Base-by-base conservation (phyloP, 2,113 vertebrate genomes). In the Chascanopsetta lugubris region DNA sequence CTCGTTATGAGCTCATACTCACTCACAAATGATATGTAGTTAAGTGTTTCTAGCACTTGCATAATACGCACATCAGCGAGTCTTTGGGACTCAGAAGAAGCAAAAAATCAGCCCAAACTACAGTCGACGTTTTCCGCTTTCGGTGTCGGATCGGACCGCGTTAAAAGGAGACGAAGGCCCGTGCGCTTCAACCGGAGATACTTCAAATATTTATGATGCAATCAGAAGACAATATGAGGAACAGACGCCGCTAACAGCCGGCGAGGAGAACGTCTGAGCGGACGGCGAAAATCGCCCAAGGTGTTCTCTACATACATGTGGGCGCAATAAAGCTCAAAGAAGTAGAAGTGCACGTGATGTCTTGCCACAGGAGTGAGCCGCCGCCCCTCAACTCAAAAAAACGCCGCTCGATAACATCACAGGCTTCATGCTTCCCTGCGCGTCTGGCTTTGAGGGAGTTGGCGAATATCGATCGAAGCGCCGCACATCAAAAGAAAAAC, bases 201-300 rank as follows among this genome's bases (percentile, higher is more conserved):
- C 65, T 60, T 82, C 36, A 76, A 85, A 85, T 82, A 82, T 87
- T 85, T 80, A 86, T 86, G 80, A 85, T 82, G 71, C 65, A 85
- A 87, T 80, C 77, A 64, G 59, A 59, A 80, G 75, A 86, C 85
- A 86, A 72, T 79, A 79, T 67, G 61, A 17, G 27, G 49, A 75
- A 72, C 68, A 55, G 74, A n/a, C 54, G 30, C 56, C n/a, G 12
- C 55, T n/a, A 54, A 49, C 43, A 69, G 73, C 18, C 40, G 29
- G 67, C 46, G 17, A 17, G 45, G 58, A 63, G 42, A 78, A 75
- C 73, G 60, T 77, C 55, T 32, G 50, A 61, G 74, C 84, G 64
- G 69, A 75, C 32, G 57, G n/a, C 46, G 13, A 51, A 74, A 67
- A 76, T 42, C 22, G 66, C 77, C 72, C 69, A 57, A 77, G 82